phyloP scores from a whole-genome alignment of 2,888 invertebrate species.

The Drosophila picticornis region DNA sequence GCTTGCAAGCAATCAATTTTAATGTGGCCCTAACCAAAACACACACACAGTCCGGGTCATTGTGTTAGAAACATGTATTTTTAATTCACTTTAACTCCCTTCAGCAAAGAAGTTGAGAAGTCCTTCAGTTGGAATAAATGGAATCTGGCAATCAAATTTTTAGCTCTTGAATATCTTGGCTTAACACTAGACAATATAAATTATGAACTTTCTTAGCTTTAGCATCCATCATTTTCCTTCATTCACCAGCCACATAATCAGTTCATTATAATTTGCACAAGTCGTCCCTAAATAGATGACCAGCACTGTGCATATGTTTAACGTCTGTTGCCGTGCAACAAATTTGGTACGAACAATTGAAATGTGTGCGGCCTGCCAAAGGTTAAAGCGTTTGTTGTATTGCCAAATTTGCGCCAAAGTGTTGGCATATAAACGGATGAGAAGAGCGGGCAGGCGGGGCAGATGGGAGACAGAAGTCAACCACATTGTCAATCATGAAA shows the following conservation, averaged over 20 bases:
- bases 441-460: background rate
- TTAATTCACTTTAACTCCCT: background rate
- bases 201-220: background rate
- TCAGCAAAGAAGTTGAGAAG: background rate
- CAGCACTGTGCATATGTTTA: conserved; percentile 6
- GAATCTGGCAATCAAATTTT: background rate
- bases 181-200: background rate
- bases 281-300: background rate
- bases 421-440: background rate
- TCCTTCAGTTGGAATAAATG: background rate
- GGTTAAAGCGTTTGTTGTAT: conserved; percentile 75
- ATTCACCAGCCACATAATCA: background rate
- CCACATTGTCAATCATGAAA: conserved; percentile 80
- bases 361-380: conserved; percentile 77
- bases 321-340: conserved; percentile 39
- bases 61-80: background rate
- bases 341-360: conserved; percentile 63
- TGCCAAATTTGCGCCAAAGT: conserved; percentile 63
- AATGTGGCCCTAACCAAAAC: conserved; percentile 58
- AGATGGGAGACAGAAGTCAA: conserved; percentile 17
- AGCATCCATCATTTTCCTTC: background rate
- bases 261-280: background rate
- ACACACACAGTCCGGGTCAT: background rate
- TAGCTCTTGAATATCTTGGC: background rate
- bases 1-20: conserved; percentile 76